Percentiles rank a stretch among this genome's conserved stretches.
Conservation (phyloP, 2,888 invertebrate genomes). For the Drosophila falleni region DNA sequence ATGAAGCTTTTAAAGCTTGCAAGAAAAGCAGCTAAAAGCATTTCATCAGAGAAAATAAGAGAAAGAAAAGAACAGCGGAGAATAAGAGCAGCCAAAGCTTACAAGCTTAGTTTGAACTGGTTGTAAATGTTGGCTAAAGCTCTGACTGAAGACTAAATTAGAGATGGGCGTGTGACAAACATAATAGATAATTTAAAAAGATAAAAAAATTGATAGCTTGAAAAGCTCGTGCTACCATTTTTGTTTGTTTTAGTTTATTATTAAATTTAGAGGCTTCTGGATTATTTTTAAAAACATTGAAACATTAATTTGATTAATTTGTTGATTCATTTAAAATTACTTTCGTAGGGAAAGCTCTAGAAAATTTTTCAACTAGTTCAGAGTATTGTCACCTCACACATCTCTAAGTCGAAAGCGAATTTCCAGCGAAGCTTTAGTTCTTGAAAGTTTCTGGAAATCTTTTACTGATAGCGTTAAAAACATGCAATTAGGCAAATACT, state of each 20-base stretch:
- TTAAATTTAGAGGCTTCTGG: background rate
- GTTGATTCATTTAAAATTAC: background rate
- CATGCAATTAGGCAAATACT: conserved; percentile 84
- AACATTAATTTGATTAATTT: background rate
- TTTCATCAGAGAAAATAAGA: conserved; percentile 3
- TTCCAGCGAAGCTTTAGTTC: conserved; percentile 1
- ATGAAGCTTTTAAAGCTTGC: conserved; percentile 43
- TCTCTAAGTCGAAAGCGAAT: conserved; percentile 1
- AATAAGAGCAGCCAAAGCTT: conserved; percentile 16
- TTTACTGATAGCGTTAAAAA: conserved; percentile 72
- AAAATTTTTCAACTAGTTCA: background rate
- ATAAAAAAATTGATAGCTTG: background rate
- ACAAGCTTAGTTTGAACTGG: conserved; percentile 16
- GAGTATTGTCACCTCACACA: conserved; percentile 7
- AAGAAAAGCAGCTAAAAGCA: conserved; percentile 47
- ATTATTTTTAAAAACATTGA: background rate
- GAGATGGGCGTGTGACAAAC: conserved; percentile 18
- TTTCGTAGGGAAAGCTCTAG: background rate
- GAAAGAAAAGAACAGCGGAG: conserved; percentile 23
- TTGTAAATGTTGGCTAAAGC: conserved; percentile 27
- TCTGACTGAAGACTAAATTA: background rate
- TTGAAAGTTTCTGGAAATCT: background rate
- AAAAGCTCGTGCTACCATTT: background rate
- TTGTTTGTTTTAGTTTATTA: background rate
- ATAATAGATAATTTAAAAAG: background rate